Base-by-base conservation (phyloP, 2,113 vertebrate genomes). In the Cryptotis parvus region DNA sequence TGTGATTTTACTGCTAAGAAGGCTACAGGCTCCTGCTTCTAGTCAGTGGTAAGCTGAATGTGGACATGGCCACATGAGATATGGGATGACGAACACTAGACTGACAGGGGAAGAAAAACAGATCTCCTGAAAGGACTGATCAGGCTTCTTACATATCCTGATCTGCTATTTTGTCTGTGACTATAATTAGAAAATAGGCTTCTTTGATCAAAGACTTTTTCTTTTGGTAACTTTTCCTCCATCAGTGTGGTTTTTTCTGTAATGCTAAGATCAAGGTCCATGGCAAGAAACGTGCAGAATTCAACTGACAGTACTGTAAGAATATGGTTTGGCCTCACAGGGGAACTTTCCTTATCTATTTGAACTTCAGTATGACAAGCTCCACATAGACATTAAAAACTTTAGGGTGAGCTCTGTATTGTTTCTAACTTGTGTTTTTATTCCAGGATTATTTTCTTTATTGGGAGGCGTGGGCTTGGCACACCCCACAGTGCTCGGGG, bases 371-470 rank as follows among this genome's bases (percentile, higher is more conserved):
- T 99, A 98, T 2, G 98, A 98, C 86, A 98, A 98, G 87, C 97
- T 99, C 93, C 98, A 98, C 14, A 98, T 98, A 74, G 98, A 99
- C 92, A 98, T 98, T 7, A 98, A 98, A 95, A 97, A 97, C 96
- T 98, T 98, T 90, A 83, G 45, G 87, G 97, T 98, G 90, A 97
- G 94, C 4, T 16, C 27, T 49, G 45, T 14, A 49, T 14, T 49
- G 45, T 49, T 49, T 49, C 9, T 49, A 10, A 9, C 14, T 49
- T 49, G 45, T 49, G 45, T 12, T 49, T 49, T 49, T 49, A 6
- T 45, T 45, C 43, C 43, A 45, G 43, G 11, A 45, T 11, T 45
- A 45, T 45, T 45, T n/a, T n/a, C n/a, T n/a, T n/a, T n/a, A n/a
- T n/a, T n/a, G n/a, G n/a, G n/a, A n/a, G n/a, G n/a, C n/a, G n/a